These are phyloP conservation scores for Melipona beecheii DNA, from an alignment of 2,888 invertebrate species.

Conservation along the genomic window DNA sequence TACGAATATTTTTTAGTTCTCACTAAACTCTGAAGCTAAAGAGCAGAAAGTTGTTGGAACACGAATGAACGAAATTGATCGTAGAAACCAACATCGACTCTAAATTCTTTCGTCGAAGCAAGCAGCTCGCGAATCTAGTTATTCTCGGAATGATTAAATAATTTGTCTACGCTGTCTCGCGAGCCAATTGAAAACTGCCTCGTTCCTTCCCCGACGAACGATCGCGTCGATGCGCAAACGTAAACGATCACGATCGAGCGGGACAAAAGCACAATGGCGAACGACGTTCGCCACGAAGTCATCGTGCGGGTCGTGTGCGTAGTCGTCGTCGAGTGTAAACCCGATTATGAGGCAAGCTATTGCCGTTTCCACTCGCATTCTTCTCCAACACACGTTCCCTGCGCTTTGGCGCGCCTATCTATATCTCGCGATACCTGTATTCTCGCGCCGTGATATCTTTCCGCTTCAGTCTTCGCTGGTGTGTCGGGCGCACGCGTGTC, in stretches of 20 bases:
- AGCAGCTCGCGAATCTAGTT: neutral
- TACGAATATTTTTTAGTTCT: too few relatives aligned
- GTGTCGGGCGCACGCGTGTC: neutral
- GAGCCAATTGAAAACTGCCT: neutral
- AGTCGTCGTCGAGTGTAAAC: constrained; percentile 15
- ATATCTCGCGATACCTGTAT: neutral
- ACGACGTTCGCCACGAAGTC: neutral
- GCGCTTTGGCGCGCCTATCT: neutral
- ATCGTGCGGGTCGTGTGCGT: neutral
- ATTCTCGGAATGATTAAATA: neutral
- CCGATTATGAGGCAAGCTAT: constrained; percentile 39
- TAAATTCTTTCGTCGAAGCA: neutral
- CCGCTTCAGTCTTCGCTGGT: too few relatives aligned
- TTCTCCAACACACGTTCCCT: neutral
- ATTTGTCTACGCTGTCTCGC: neutral
- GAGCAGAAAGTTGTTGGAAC: too few relatives aligned
- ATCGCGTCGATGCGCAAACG: neutral
- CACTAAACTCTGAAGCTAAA: too few relatives aligned
- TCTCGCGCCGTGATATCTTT: neutral
- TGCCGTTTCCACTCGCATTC: constrained; percentile 26
- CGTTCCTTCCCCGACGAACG: neutral
- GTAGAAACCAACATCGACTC: too few relatives aligned
- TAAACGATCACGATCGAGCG: neutral
- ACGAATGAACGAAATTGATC: too few relatives aligned
- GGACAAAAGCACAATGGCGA: neutral